Evolutionary conservation across 1,140 invertebrate species (phyloP).

Genomic region (Micrasema minimum): DNA sequence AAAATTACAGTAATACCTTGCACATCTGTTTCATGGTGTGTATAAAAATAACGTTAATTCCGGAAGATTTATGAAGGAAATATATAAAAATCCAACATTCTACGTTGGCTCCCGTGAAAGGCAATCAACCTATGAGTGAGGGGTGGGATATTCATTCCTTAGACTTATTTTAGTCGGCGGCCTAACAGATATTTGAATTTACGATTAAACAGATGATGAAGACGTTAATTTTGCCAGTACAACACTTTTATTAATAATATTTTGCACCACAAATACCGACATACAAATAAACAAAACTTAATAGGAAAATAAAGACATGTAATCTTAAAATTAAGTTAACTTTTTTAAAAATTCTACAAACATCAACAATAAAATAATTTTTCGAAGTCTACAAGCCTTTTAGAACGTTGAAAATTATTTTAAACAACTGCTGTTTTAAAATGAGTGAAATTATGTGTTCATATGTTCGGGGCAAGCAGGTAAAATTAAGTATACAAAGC

Average conservation of each 20-base stretch:
- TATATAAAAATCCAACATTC: conserved; percentile 53
- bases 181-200: conserved; percentile 28
- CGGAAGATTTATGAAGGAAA: conserved; percentile 51
- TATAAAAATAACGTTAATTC: conserved; percentile 53
- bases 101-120: conserved; percentile 42
- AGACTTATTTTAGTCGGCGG: conserved; percentile 6
- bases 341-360: too few species aligned
- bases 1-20: conserved; percentile 47
- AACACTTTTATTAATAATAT: too few species aligned
- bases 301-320: not conserved
- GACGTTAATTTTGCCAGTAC: conserved; percentile 8
- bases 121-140: conserved; percentile 47
- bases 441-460: too few species aligned
- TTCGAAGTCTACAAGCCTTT: too few species aligned
- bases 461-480: too few species aligned
- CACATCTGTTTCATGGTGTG: conserved; percentile 51
- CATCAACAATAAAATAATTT: too few species aligned
- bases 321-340: not conserved
- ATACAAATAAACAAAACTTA: too few species aligned
- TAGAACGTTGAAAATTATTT: too few species aligned
- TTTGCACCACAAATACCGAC: too few species aligned
- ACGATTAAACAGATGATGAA: conserved; percentile 12
- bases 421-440: too few species aligned
- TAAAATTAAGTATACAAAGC: too few species aligned
- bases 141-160: conserved; percentile 9